phyloP scores from a whole-genome alignment of 1,140 invertebrate species.

The Ceratosolen fusciceps region DNA sequence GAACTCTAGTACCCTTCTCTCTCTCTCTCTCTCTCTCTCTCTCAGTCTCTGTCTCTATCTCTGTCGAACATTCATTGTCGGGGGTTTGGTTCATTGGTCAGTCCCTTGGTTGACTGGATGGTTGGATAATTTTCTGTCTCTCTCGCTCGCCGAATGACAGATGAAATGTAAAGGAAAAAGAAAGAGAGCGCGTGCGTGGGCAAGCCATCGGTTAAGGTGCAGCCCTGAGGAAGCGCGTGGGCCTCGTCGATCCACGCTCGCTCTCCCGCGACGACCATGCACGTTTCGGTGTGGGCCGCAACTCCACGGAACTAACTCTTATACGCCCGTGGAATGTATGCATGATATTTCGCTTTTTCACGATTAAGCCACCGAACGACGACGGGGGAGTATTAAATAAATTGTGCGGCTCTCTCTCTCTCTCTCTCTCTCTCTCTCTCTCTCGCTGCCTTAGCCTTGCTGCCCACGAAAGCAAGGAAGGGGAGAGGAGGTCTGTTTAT shows the following conservation, averaged over 20 bases:
- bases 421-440: not conserved
- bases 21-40: not conserved
- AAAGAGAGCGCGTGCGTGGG: constrained; percentile 38
- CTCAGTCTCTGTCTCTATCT: constrained; percentile 32
- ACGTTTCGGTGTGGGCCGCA: constrained; percentile 30
- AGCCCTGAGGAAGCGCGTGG: constrained; percentile 20
- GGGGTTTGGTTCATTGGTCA: not conserved
- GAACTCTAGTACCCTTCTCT: too few species aligned
- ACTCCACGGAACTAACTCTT: constrained; percentile 27
- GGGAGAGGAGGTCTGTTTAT: constrained; percentile 6
- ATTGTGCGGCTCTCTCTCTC: not conserved
- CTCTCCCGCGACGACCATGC: not conserved
- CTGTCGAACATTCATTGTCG: too few species aligned
- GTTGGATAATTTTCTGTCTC: constrained; percentile 10
- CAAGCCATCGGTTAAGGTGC: constrained; percentile 32
- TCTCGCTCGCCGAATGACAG: constrained; percentile 19
- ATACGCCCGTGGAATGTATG: constrained; percentile 25
- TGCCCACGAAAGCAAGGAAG: too few species aligned
- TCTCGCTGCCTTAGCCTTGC: not conserved
- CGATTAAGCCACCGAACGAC: constrained; percentile 10
- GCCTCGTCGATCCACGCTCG: constrained; percentile 1
- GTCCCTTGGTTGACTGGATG: too few species aligned
- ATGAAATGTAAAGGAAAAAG: constrained; percentile 22
- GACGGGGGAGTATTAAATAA: not conserved
- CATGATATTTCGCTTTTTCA: constrained; percentile 24